Base-by-base conservation (phyloP, 2,888 invertebrate species). In the Oxyteleia sp. region DNA sequence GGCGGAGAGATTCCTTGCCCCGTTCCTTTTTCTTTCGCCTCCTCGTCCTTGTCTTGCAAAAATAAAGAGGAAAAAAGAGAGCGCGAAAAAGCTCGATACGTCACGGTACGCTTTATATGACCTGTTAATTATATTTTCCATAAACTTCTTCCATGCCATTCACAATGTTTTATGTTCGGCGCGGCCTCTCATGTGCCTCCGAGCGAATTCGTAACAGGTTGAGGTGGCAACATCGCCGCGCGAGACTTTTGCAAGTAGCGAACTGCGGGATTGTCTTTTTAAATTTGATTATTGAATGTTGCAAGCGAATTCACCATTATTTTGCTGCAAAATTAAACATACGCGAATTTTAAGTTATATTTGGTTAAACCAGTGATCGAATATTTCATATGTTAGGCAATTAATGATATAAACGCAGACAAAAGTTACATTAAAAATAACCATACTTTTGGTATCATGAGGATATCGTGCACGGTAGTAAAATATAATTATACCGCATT, bases 111-210 rank as follows among this genome's bases (percentile, higher is more conserved):
- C 74, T 88, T 88, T 87, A 86, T 88, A 88, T 82, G 86, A 88
- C 86, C 88, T 87, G 88, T 90, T 89, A 89, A 90, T 89, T 90
- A 90, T 88, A 89, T 89, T 90, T 90, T 88, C 88, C 88, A 88
- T 89, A 89, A 89, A 90, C 87, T 88, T 87, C 87, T 83, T 84
- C 66, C 81, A 76, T 79, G 84, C 83, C 82, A 83, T 86, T 87
- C 87, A 84, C 83, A 63, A 82, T 88, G 87, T 86, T 89, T 89
- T 87, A 89, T 87, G 86, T 82, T 63, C 74, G 23, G 63, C 26
- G 49, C 23, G 26, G 49, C 51, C 83, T 78, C 86, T 82, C 78
- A 49, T 81, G 85, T 69, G 72, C 69, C 23, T 72, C 32, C 69
- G 57, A 81, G 81, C 71, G 68, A 20, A 76, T 69, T 69, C 57